Conservation (phyloP, 2,113 vertebrate species). For the Tretioscincus oriximinensis region DNA sequence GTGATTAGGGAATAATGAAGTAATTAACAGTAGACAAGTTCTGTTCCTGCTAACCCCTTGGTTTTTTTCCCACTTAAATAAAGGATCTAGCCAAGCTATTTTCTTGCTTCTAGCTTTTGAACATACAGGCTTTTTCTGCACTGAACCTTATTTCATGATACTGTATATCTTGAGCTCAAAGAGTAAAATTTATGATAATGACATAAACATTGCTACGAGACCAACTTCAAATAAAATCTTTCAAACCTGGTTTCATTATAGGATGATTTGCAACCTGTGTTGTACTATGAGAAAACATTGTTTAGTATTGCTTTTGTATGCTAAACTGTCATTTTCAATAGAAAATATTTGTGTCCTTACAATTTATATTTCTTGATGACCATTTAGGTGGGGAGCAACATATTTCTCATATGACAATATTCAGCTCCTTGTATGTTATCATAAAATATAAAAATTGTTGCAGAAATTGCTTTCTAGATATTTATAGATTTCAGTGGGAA, state of each 20-base stretch:
- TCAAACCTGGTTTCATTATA: neutral
- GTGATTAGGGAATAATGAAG: too few species aligned
- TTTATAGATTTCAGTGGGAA: constrained; percentile 57
- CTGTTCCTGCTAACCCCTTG: too few species aligned
- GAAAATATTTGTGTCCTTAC: constrained; percentile 12
- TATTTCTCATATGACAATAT: constrained; percentile 31
- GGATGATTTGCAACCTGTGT: neutral
- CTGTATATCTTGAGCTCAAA: too few species aligned
- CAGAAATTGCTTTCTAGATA: constrained; percentile 47
- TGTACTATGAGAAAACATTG: neutral
- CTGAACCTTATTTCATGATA: too few species aligned
- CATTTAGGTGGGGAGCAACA: constrained; percentile 25
- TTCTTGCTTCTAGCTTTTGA: too few species aligned
- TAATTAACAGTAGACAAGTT: too few species aligned
- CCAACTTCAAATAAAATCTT: neutral
- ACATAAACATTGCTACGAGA: neutral
- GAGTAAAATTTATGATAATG: neutral
- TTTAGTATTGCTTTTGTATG: neutral
- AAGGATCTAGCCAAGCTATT: too few species aligned
- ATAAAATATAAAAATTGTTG: constrained; percentile 47
- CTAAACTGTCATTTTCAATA: neutral
- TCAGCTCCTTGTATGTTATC: constrained; percentile 31
- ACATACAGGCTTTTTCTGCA: too few species aligned
- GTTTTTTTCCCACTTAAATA: too few species aligned
- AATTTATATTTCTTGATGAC: constrained; percentile 13